phyloP scores from a whole-genome alignment of 2,888 invertebrate species.

The Acronicta leporina region DNA sequence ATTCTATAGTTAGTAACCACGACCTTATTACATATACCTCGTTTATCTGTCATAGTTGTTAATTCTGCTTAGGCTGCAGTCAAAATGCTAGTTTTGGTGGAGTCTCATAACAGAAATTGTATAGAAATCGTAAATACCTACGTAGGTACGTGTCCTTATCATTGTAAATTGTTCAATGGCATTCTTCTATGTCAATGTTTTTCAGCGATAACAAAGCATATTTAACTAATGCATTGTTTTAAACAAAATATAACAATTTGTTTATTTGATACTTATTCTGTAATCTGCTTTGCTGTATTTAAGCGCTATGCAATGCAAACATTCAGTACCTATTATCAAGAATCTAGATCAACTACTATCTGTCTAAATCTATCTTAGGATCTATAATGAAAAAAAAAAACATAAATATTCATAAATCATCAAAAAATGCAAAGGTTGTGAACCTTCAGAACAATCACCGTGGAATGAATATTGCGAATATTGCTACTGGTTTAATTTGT shows the following conservation, averaged over 20 bases:
- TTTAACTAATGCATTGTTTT: slow-evolving; percentile 45
- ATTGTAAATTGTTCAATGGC: slow-evolving; percentile 31
- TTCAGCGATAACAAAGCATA: slow-evolving; percentile 14
- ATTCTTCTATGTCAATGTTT: slow-evolving; percentile 46
- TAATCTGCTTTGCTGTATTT: slow-evolving; percentile 21
- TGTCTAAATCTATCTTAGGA: too few species aligned
- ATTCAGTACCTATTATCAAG: slow-evolving; percentile 23
- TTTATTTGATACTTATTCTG: slow-evolving; percentile 39
- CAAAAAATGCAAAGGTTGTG: too few species aligned
- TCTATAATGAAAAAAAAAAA: too few species aligned
- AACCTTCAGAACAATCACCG: too few species aligned
- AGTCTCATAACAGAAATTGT: not conserved
- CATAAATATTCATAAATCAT: too few species aligned
- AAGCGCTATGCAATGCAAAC: slow-evolving; percentile 43
- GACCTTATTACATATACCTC: too few species aligned
- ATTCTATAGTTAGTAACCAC: too few species aligned
- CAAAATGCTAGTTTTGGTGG: too few species aligned
- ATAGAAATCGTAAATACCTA: slow-evolving; percentile 10
- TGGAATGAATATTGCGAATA: not conserved
- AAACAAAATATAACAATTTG: slow-evolving; percentile 19
- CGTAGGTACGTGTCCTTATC: not conserved
- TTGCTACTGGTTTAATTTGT: slow-evolving; percentile 13
- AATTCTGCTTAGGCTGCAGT: not conserved
- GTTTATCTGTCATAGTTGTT: not conserved
- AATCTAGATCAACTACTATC: slow-evolving; percentile 20